phyloP scores from a whole-genome alignment of 2,113 vertebrate genomes.

The Peromyscus polionotus region DNA sequence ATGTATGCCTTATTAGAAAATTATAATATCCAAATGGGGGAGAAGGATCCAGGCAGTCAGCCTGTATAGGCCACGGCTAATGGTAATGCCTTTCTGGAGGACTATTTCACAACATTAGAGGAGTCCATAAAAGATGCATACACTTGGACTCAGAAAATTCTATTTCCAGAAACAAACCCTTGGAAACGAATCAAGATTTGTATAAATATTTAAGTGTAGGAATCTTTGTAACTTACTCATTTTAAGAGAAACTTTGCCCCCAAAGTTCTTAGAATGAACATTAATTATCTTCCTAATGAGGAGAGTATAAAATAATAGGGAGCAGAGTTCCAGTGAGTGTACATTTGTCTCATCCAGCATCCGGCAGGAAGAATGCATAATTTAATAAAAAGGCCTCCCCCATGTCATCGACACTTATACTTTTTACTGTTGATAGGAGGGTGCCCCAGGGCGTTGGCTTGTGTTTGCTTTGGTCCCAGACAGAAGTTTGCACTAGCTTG shows the following conservation, averaged over 20 bases:
- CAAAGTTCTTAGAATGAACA: neutral
- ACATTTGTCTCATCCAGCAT: neutral
- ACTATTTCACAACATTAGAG: neutral
- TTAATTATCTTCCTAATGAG: constrained; percentile 4
- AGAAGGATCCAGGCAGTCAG: neutral
- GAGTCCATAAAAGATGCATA: neutral
- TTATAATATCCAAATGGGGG: neutral
- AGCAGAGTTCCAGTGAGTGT: neutral
- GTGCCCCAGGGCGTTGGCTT: neutral
- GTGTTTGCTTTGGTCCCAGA: neutral
- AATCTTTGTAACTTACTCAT: neutral
- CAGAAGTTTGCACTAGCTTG: neutral
- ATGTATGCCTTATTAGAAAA: neutral
- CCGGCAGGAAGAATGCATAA: neutral
- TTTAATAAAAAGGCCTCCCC: neutral
- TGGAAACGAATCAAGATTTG: neutral
- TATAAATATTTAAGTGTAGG: constrained; percentile 26
- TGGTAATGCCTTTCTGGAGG: neutral
- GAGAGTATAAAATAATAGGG: neutral
- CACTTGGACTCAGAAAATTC: constrained; percentile 22
- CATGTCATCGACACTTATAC: neutral
- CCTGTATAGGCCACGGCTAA: neutral
- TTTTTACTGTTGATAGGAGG: neutral
- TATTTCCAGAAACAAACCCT: constrained; percentile 37
- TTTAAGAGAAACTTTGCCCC: neutral